Conservation (phyloP, 1,140 invertebrate genomes). For the Galleria mellonella region DNA sequence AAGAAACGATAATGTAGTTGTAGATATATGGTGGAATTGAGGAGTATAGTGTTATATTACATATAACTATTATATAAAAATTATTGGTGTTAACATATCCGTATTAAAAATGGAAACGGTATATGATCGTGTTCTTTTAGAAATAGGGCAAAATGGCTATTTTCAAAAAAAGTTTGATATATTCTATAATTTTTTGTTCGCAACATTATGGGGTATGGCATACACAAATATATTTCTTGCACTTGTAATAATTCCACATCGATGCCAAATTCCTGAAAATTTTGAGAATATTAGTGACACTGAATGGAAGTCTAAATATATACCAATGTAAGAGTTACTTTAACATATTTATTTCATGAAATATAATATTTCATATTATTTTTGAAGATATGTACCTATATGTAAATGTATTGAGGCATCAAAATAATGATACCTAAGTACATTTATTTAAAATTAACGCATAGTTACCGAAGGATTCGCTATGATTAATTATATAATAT, state of each 20-base stretch:
- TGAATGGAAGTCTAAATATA: constrained; percentile 38
- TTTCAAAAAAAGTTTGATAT: constrained; percentile 49
- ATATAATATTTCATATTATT: neutral
- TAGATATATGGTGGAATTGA: no score
- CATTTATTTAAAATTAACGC: no score
- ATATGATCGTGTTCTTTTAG: constrained; percentile 34
- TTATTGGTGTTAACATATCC: no score
- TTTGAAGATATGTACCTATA: neutral
- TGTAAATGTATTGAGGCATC: no score
- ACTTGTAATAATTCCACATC: constrained; percentile 35
- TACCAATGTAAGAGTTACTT: constrained; percentile 37
- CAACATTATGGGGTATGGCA: constrained; percentile 30
- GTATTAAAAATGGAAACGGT: constrained; percentile 20
- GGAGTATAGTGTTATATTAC: no score
- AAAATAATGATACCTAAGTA: no score
- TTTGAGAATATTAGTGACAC: constrained; percentile 29
- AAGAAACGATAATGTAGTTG: no score
- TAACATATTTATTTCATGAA: neutral
- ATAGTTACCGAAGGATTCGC: no score
- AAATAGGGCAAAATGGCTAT: constrained; percentile 33
- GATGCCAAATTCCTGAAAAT: constrained; percentile 36
- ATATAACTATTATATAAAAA: no score
- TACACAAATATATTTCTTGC: constrained; percentile 42
- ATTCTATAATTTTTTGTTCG: constrained; percentile 32
- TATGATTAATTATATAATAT: no score